Percentiles rank a stretch among this genome's conserved stretches.
Conservation (phyloP, 2,113 vertebrate species). For the Rhadina sibilatrix region DNA sequence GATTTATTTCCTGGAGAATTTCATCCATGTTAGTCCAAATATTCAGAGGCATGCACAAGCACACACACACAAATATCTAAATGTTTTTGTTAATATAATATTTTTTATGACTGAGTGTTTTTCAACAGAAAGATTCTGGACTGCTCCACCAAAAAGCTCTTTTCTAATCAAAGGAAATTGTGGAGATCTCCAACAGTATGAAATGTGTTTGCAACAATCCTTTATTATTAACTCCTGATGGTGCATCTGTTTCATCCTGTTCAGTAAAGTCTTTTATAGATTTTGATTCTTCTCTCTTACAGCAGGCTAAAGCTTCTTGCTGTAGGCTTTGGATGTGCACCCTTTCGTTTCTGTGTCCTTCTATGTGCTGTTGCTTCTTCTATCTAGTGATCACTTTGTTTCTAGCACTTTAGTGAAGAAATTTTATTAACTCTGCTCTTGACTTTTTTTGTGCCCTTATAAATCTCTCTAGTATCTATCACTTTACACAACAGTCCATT, state of each 20-base stretch:
- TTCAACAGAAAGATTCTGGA: not conserved
- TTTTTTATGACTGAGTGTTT: not conserved
- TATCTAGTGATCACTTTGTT: not conserved
- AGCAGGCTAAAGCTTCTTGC: not conserved
- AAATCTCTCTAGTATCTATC: not conserved
- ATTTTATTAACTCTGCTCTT: not conserved
- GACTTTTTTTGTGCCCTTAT: not conserved
- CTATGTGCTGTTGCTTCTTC: not conserved
- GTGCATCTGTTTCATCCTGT: constrained; percentile 17
- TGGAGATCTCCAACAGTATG: not conserved
- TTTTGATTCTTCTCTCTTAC: constrained; percentile 10
- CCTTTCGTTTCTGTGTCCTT: not conserved
- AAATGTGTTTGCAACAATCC: constrained; percentile 20
- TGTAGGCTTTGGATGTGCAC: not conserved
- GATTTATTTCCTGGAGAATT: not conserved
- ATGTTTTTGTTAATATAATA: not conserved
- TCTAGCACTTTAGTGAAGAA: not conserved
- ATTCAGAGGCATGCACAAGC: not conserved
- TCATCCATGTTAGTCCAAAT: not conserved
- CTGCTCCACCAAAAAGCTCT: not conserved
- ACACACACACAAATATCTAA: not conserved
- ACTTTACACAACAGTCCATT: not conserved
- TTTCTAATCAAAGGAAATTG: constrained; percentile 15
- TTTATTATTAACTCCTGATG: constrained; percentile 62
- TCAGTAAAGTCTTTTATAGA: constrained; percentile 19